Percentiles rank a stretch among this genome's conserved stretches.
These are phyloP conservation scores for Gnathonemus longibarbis DNA, from an alignment of 2,113 vertebrate genomes.

Conservation along the genomic window DNA sequence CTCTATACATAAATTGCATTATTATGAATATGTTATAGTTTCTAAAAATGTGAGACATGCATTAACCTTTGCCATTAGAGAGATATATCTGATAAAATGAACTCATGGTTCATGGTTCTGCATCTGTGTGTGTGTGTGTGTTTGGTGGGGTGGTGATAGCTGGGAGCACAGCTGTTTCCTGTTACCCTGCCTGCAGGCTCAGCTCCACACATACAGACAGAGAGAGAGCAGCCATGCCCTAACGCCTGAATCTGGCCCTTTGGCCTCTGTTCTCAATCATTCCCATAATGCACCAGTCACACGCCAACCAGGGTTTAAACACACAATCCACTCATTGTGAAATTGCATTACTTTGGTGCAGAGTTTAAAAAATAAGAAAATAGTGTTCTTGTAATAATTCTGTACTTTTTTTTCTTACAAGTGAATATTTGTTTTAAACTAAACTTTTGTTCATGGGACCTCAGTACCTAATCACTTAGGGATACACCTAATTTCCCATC, in stretches of 20 bases:
- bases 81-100: not conserved
- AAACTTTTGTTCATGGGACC: too few relatives aligned
- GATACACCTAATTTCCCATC: too few relatives aligned
- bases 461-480: too few relatives aligned
- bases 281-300: not conserved
- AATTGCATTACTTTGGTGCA: not conserved
- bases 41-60: not conserved
- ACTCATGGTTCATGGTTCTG: not conserved
- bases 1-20: not conserved
- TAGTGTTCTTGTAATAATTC: not conserved
- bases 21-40: not conserved
- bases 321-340: not conserved
- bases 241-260: not conserved
- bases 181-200: not conserved
- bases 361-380: not conserved
- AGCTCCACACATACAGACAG: not conserved
- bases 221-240: not conserved
- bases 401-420: not conserved
- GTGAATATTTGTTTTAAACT: too few relatives aligned
- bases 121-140: not conserved
- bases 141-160: too few relatives aligned
- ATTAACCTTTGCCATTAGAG: not conserved
- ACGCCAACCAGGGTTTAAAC: not conserved
- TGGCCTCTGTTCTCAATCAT: not conserved
- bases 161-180: slow-evolving; percentile 6